phyloP scores from a whole-genome alignment of 2,113 vertebrate species.

The Sturnus vulgaris region DNA sequence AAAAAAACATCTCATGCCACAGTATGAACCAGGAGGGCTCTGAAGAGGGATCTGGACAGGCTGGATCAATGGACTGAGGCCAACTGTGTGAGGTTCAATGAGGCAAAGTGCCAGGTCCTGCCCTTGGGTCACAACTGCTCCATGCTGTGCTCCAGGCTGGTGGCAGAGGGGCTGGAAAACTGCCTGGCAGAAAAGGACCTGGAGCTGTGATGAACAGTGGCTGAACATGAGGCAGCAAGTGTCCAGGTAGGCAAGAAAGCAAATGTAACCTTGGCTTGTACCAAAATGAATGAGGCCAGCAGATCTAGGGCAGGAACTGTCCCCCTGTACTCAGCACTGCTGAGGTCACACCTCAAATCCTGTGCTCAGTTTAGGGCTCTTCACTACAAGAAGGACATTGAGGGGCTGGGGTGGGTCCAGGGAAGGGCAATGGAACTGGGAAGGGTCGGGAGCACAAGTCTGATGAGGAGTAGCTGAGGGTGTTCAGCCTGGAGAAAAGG shows the following conservation, averaged over 20 bases:
- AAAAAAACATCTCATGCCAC: neutral
- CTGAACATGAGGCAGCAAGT: neutral
- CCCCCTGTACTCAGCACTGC: neutral
- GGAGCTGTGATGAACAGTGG: neutral
- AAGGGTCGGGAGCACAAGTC: neutral
- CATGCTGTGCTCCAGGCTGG: neutral
- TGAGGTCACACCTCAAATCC: neutral
- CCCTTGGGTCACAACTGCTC: neutral
- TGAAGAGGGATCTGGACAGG: neutral
- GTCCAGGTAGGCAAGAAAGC: neutral
- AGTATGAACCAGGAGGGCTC: neutral
- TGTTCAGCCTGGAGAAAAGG: neutral
- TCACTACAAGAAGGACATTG: neutral
- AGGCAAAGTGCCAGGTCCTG: neutral
- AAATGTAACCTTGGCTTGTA: neutral
- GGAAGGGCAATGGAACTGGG: neutral
- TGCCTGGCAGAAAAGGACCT: neutral
- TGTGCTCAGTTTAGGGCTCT: neutral
- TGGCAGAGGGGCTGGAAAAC: neutral
- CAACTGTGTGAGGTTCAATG: neutral
- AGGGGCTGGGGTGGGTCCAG: rapidly evolving
- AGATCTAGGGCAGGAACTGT: neutral
- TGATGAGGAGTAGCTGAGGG: neutral
- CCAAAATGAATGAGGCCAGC: neutral
- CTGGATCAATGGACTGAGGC: neutral